These are phyloP conservation scores for Julus scanicus DNA, from an alignment of 2,888 invertebrate species.

Conservation along the genomic window DNA sequence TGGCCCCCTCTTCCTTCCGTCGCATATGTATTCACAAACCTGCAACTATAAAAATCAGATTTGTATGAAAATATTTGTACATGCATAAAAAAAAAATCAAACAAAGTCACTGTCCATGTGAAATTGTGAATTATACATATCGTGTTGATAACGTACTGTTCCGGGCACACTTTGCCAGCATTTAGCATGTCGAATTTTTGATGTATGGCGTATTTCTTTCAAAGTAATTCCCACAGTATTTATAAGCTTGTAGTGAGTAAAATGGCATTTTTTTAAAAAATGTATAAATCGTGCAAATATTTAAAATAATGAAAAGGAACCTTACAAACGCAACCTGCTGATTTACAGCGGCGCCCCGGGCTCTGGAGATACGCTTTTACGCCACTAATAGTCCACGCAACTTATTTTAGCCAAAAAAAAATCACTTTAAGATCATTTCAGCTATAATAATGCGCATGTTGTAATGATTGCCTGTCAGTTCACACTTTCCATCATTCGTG, in stretches of 20 bases:
- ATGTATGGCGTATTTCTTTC: not conserved
- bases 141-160: not conserved
- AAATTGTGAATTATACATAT: not conserved
- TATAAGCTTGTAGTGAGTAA: no score
- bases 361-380: not conserved
- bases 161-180: not conserved
- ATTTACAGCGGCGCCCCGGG: not conserved
- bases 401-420: not conserved
- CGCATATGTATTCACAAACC: no score
- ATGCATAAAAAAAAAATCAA: no score
- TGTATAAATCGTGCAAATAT: constrained; percentile 3
- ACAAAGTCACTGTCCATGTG: no score
- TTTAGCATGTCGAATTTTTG: not conserved
- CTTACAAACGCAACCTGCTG: not conserved
- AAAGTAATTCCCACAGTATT: not conserved
- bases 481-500: constrained; percentile 19
- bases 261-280: not conserved
- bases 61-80: no score
- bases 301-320: constrained; percentile 3
- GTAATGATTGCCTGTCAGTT: constrained; percentile 19
- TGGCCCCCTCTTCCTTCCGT: no score
- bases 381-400: not conserved
- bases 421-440: not conserved
- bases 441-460: not conserved
- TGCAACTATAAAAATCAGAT: no score